Evolutionary conservation across 2,113 vertebrate species (phyloP).

Genomic region (Salvelinus alpinus): DNA sequence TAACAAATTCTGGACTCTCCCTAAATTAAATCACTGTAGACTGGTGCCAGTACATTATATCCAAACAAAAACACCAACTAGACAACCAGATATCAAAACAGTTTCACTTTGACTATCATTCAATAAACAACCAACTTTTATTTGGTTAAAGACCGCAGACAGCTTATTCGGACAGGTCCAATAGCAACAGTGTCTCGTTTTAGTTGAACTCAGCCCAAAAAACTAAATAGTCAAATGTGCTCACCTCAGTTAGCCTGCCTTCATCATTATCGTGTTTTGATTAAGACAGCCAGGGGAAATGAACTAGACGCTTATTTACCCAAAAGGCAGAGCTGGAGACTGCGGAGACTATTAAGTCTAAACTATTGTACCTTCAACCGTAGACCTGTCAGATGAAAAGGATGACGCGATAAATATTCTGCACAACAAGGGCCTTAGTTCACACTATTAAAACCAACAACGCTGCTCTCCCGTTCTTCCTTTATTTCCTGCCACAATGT

Average conservation of each 20-base stretch:
- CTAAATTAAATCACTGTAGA: no score
- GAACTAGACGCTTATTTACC: background rate
- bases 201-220: slow-evolving; percentile 4
- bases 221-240: background rate
- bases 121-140: slow-evolving; percentile 1
- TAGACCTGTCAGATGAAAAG: no score
- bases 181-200: slow-evolving; percentile 9
- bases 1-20: background rate
- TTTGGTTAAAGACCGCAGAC: background rate
- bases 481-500: no score
- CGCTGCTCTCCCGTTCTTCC: no score
- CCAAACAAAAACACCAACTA: background rate
- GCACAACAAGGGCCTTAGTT: no score
- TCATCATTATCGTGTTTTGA: background rate
- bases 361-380: background rate
- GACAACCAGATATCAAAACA: background rate
- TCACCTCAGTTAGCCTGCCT: background rate
- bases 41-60: background rate
- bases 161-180: slow-evolving; percentile 2
- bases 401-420: no score
- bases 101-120: slow-evolving; percentile 6
- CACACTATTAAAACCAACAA: no score
- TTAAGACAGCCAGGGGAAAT: background rate
- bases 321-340: background rate
- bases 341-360: background rate